Evolutionary conservation across 2,797 vertebrate species (phyloP).

Genomic region (Sternarchorhynchus goeldii): DNA sequence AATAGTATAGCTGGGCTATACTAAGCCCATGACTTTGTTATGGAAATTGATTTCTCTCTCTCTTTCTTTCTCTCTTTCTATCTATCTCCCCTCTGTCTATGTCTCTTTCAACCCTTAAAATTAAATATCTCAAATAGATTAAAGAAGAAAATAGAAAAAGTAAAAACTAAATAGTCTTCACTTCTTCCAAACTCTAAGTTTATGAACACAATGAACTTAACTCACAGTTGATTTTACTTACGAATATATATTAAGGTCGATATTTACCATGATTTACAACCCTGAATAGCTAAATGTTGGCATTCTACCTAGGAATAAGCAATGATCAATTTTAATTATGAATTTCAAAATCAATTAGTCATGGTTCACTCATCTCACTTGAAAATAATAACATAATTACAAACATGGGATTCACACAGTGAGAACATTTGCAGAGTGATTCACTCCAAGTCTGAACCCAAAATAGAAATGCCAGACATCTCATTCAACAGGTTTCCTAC

Average conservation of each 20-base stretch:
- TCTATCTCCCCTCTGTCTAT: no score
- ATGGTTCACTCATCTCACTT: background rate
- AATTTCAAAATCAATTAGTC: background rate
- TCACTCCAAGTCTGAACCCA: background rate
- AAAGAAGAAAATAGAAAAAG: no score
- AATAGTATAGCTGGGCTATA: no score
- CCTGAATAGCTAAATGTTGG: background rate
- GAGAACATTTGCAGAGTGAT: conserved; percentile 19
- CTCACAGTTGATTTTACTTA: background rate
- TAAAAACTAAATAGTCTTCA: no score
- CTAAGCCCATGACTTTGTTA: no score
- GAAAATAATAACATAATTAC: conserved; percentile 14
- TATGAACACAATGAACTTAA: background rate
- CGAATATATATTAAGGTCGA: background rate
- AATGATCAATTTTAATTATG: conserved; percentile 6
- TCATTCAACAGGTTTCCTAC: background rate
- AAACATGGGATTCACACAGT: conserved; percentile 5
- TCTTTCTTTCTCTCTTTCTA: no score
- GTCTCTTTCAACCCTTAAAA: no score
- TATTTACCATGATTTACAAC: background rate
- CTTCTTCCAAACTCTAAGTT: background rate
- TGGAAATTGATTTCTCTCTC: no score
- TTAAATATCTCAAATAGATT: no score
- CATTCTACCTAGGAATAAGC: background rate
- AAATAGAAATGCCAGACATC: background rate